Evolutionary conservation across 2,888 invertebrate species (phyloP), one percentile per base, ranked within the genome.

Genomic region (Eupithecia tripunctaria): DNA sequence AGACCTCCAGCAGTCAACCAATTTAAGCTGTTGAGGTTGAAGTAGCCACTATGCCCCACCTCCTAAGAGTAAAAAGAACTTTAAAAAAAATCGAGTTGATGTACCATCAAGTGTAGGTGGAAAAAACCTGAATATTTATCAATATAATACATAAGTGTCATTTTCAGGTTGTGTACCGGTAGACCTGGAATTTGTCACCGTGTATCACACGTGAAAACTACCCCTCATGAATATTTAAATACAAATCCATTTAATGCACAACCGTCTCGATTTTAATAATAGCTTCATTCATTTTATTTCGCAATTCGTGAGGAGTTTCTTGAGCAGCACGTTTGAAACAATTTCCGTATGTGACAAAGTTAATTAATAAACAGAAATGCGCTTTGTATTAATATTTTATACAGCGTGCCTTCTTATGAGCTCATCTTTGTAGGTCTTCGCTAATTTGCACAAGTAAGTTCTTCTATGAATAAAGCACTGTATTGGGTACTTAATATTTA

Each of bases 211-310:
- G 68, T 60, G 70, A 70, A 83, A 91, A 93, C 89, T 91, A 82
- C 78, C 81, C 75, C 85, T 91, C 88, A 91, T 94, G 93, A 91
- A 93, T 94, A 93, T 91, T 91, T 85, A 92, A 83, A 78, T 82
- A 85, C 88, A 91, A 77, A 92, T 93, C 92, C 91, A 91, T 89
- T 93, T 93, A 91, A 91, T 88, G 86, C 85, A 85, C 84, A 82
- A 81, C 76, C 78, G 75, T 82, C 84, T 85, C 78, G 81, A 84
- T 88, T 85, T 85, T 88, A 88, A 87, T 86, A 83, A 76, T 78
- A 84, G 87, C 88, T 86, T 56, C 21, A 86, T 82, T 79, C 83
- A 81, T 81, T 81, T 82, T 85, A 88, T 88, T 85, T 85, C 77
- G 79, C 78, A 79, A 85, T 87, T 81, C 81, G 79, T 80, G 18